Conservation (phyloP, 2,888 invertebrate genomes). For the Orgyia antiqua region DNA sequence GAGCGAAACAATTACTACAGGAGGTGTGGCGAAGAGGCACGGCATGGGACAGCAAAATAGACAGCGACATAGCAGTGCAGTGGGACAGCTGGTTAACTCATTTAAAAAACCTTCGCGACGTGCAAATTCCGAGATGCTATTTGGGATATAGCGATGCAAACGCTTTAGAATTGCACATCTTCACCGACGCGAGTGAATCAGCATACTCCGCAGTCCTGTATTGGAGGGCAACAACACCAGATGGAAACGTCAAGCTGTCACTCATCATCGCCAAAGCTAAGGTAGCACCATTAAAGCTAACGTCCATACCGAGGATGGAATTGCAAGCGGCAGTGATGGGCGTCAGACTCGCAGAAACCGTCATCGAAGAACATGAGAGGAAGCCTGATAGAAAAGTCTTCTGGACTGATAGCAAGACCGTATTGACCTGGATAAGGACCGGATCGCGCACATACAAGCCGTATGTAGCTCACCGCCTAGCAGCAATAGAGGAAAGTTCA, state of each 20-base stretch:
- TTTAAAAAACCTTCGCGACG: too few relatives aligned
- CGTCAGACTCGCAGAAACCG: too few relatives aligned
- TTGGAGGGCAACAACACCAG: neutral
- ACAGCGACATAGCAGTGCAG: neutral
- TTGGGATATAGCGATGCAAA: too few relatives aligned
- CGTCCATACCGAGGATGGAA: neutral
- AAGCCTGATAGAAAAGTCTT: too few relatives aligned
- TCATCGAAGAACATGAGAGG: too few relatives aligned
- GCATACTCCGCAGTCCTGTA: neutral
- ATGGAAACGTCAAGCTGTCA: neutral
- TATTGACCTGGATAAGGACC: neutral
- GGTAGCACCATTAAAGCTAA: too few relatives aligned
- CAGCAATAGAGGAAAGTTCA: neutral
- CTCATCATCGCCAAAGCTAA: too few relatives aligned
- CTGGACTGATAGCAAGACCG: neutral
- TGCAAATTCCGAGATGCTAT: too few relatives aligned
- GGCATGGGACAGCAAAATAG: neutral
- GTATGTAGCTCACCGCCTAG: neutral
- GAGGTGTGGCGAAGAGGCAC: neutral
- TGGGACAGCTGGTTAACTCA: neutral
- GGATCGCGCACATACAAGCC: neutral
- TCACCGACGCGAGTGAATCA: too few relatives aligned
- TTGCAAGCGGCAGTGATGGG: neutral
- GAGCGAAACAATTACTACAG: too few relatives aligned
- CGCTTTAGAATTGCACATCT: too few relatives aligned